phyloP scores from a whole-genome alignment of 2,113 vertebrate species.

The Cochlearius cochlearius region DNA sequence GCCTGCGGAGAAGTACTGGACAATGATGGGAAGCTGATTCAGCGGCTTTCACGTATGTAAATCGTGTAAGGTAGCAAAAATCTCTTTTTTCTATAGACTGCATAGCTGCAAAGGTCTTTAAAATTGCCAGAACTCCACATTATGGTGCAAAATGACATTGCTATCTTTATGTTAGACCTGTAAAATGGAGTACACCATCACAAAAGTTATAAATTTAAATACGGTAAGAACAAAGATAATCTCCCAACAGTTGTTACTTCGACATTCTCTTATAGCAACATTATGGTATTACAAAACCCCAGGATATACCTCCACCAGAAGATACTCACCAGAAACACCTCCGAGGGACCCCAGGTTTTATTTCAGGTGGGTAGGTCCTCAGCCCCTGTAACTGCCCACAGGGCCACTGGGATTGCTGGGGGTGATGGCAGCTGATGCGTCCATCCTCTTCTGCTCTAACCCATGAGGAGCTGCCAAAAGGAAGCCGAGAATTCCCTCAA shows the following conservation, averaged over 20 bases:
- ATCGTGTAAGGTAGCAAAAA: background rate
- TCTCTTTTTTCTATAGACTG: no score
- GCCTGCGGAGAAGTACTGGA: background rate
- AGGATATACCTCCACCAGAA: background rate
- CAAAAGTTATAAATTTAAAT: background rate
- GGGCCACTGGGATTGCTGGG: background rate
- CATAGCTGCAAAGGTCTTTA: background rate
- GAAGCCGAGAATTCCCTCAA: background rate
- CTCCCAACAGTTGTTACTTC: background rate
- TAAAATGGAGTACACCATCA: background rate
- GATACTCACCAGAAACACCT: background rate
- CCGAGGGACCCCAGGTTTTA: background rate
- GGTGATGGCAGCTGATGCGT: background rate
- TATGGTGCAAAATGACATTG: background rate
- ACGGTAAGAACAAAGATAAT: background rate
- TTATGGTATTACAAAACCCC: background rate
- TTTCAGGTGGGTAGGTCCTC: background rate
- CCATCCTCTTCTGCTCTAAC: background rate
- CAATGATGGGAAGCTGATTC: background rate
- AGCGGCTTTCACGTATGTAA: rapidly evolving
- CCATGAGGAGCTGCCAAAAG: background rate
- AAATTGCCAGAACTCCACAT: background rate
- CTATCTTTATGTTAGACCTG: background rate
- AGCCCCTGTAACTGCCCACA: no score
- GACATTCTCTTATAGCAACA: background rate